A percentile compares a stretch with the other conserved stretches of the same genome.
Evolutionary conservation across 2,113 vertebrate genomes (phyloP).

Genomic region (Thinocorus orbignyianus): DNA sequence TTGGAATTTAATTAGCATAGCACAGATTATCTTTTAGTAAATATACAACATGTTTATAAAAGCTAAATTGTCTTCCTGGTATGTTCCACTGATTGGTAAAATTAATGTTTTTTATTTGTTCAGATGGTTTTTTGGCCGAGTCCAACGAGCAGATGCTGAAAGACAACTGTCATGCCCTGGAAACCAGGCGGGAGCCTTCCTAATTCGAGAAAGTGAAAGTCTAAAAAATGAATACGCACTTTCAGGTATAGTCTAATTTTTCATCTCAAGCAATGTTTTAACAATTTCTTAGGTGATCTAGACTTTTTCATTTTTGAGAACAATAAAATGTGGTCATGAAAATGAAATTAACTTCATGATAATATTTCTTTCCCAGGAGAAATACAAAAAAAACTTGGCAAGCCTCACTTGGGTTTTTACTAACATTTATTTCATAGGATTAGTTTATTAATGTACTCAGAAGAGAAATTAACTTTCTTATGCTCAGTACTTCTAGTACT

Average conservation of each 20-base stretch:
- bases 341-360: neutral
- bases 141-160: slow-evolving; percentile 88
- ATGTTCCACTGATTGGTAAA: slow-evolving; percentile 6
- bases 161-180: slow-evolving; percentile 78
- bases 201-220: slow-evolving; percentile 90
- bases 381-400: neutral
- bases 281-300: neutral
- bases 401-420: neutral
- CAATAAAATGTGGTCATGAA: neutral
- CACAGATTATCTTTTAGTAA: slow-evolving; percentile 10
- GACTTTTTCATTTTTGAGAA: neutral
- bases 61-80: neutral
- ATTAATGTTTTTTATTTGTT: slow-evolving; percentile 43
- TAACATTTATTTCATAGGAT: neutral
- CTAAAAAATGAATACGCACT: slow-evolving; percentile 85
- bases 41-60: neutral
- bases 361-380: neutral
- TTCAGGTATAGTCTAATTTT: slow-evolving; percentile 80
- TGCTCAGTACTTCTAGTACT: neutral
- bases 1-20: neutral
- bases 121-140: slow-evolving; percentile 93
- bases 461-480: neutral
- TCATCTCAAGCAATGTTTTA: neutral
- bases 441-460: neutral
- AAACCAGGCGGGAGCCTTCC: slow-evolving; percentile 84